Evolutionary conservation across 2,113 vertebrate genomes (phyloP).

Genomic region (Callocephalon fimbriatum): DNA sequence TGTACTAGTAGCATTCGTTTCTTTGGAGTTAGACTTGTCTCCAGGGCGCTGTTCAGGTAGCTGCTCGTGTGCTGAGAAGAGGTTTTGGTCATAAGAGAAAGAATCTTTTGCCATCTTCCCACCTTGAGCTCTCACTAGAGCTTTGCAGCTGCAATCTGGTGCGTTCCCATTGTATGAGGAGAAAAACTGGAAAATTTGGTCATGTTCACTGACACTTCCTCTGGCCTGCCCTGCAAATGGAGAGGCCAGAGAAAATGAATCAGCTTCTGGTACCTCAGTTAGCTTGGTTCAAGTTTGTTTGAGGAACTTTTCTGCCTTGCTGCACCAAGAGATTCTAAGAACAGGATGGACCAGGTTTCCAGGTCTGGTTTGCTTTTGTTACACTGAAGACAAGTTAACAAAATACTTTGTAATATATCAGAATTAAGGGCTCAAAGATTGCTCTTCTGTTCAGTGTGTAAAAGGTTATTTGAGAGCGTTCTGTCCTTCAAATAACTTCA

Average conservation of each 20-base stretch:
- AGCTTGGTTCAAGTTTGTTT: background rate
- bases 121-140: background rate
- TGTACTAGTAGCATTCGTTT: background rate
- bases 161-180: rapidly evolving
- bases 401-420: background rate
- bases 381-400: background rate
- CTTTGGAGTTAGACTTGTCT: background rate
- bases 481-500: background rate
- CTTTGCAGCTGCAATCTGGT: background rate
- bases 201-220: background rate
- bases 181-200: background rate
- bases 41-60: background rate
- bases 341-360: background rate
- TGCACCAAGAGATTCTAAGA: background rate
- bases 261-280: background rate
- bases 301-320: background rate
- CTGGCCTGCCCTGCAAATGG: background rate
- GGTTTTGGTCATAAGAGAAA: background rate
- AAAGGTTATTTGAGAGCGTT: background rate
- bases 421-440: background rate
- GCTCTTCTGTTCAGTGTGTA: background rate
- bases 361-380: background rate
- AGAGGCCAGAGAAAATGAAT: background rate
- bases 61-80: background rate
- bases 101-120: background rate